phyloP scores from a whole-genome alignment of 2,113 vertebrate genomes.

The Bostrychus sinensis region DNA sequence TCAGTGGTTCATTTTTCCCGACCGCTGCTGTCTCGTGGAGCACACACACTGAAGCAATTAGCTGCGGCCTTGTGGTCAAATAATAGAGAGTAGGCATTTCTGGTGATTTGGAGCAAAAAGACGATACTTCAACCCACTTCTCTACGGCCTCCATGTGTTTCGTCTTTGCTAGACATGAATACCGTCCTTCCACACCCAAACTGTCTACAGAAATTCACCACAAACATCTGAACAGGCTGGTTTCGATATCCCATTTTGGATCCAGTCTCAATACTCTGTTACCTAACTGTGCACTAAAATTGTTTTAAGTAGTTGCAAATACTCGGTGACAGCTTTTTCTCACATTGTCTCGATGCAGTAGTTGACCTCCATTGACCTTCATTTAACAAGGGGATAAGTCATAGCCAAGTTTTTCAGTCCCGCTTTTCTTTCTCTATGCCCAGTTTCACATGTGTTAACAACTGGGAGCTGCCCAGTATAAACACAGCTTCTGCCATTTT shows the following conservation, averaged over 20 bases:
- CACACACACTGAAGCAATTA: conserved; percentile 75
- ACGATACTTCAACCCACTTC: conserved; percentile 60
- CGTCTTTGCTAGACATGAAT: conserved; percentile 46
- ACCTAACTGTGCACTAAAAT: conserved; percentile 19
- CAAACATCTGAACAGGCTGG: conserved; percentile 45
- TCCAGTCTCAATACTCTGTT: conserved; percentile 10
- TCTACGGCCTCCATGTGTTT: conserved; percentile 56
- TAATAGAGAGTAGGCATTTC: conserved; percentile 62
- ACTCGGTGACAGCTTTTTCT: neutral
- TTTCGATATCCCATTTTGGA: conserved; percentile 12
- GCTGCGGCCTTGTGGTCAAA: conserved; percentile 69
- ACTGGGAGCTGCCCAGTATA: conserved; percentile 14
- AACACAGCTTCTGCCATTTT: conserved; percentile 11
- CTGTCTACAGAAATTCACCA: conserved; percentile 46
- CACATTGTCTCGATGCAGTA: neutral
- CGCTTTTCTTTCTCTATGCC: conserved; percentile 15
- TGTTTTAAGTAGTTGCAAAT: neutral
- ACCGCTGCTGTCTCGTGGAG: conserved; percentile 50
- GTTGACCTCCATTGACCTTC: conserved; percentile 16
- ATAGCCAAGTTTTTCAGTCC: conserved; percentile 3
- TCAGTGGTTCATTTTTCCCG: conserved; percentile 57
- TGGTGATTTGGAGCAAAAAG: conserved; percentile 67
- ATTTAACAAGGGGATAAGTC: conserved; percentile 7
- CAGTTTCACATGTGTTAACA: conserved; percentile 15
- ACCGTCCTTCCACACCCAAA: conserved; percentile 48